phyloP scores from a whole-genome alignment of 2,797 vertebrate genomes.

The Onychomys torridus region DNA sequence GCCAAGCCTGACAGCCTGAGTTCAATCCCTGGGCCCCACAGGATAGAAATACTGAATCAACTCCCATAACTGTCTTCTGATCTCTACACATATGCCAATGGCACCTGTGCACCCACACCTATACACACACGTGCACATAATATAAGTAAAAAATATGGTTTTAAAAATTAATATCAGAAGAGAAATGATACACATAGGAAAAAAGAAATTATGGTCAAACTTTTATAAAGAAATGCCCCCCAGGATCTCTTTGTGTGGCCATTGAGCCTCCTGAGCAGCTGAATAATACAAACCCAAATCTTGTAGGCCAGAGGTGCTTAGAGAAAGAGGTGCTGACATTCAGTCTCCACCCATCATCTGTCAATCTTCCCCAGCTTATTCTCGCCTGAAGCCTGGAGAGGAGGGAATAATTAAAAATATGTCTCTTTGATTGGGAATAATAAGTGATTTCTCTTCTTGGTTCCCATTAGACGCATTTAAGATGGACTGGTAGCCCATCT shows the following conservation, averaged over 20 bases:
- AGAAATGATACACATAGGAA: neutral
- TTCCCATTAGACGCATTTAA: neutral
- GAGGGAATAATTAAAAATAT: neutral
- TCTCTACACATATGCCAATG: neutral
- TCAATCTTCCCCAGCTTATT: neutral
- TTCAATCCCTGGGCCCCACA: neutral
- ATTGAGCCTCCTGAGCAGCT: neutral
- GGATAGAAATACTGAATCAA: neutral
- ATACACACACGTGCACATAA: too few species aligned
- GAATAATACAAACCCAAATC: slow-evolving; percentile 2
- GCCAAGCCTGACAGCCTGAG: neutral
- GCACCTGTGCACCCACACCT: neutral
- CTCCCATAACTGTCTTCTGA: neutral
- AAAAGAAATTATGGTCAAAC: neutral
- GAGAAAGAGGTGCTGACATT: neutral
- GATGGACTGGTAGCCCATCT: neutral
- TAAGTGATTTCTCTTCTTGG: neutral
- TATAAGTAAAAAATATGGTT: neutral
- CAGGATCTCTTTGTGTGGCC: neutral
- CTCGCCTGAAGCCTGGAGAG: neutral
- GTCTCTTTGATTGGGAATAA: neutral
- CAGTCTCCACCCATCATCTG: neutral
- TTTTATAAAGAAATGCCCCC: neutral
- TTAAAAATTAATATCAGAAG: neutral
- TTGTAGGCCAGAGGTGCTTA: neutral